Percentiles rank a stretch among this genome's conserved stretches.
phyloP scores from a whole-genome alignment of 2,113 vertebrate genomes.

The Malurus alboscapulatus region DNA sequence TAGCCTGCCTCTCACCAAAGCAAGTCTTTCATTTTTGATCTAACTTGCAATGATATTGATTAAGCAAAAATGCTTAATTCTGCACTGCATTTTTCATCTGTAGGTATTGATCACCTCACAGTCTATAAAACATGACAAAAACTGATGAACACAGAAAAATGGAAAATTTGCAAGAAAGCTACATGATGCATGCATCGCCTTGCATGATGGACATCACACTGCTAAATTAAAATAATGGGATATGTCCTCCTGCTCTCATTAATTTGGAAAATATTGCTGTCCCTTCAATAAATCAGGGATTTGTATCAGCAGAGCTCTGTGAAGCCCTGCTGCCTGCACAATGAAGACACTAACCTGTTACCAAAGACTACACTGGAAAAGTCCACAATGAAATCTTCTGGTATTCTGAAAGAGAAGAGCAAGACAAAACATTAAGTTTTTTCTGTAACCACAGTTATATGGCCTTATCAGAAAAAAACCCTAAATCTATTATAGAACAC shows the following conservation, averaged over 20 bases:
- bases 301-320: not conserved
- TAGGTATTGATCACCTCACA: not conserved
- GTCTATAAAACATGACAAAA: not conserved
- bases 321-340: not conserved
- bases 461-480: not conserved
- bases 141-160: not conserved
- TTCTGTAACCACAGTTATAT: not conserved
- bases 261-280: not conserved
- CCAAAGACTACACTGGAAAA: conserved; percentile 85
- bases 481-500: not conserved
- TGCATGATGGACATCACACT: not conserved
- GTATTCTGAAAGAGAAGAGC: conserved; percentile 74
- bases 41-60: not conserved
- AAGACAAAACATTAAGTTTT: not conserved
- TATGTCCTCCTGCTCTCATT: not conserved
- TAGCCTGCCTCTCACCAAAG: not conserved
- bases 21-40: not conserved
- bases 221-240: not conserved
- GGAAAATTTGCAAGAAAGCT: not conserved
- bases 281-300: not conserved
- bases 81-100: not conserved
- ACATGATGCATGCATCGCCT: not conserved
- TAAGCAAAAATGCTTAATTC: not conserved
- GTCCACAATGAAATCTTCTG: conserved; percentile 83
- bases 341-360: conserved; percentile 73